Evolutionary conservation across 2,113 vertebrate genomes (phyloP).

Genomic region (Hepsetus odoe): DNA sequence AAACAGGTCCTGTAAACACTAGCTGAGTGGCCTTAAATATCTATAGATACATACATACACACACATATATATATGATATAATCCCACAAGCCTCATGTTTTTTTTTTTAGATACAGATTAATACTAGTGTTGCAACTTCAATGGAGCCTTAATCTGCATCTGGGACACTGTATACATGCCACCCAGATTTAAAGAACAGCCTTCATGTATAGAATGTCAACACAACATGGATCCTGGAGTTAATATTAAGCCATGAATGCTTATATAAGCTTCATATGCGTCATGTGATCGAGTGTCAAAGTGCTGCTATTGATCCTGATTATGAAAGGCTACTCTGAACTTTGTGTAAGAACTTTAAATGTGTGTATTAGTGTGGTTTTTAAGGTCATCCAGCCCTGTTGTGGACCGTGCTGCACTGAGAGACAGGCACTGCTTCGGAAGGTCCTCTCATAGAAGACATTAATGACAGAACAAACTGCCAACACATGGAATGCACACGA

Average conservation of each 20-base stretch:
- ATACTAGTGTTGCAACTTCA: no score
- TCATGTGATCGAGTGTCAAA: not conserved
- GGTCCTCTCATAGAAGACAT: constrained; percentile 3
- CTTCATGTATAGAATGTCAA: not conserved
- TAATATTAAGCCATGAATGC: not conserved
- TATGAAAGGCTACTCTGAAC: not conserved
- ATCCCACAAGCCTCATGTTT: no score
- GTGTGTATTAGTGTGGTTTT: constrained; percentile 8
- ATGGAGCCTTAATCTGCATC: no score
- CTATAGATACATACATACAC: not conserved
- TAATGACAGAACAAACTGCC: constrained; percentile 35
- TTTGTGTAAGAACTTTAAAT: not conserved
- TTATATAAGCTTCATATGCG: not conserved
- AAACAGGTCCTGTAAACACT: constrained; percentile 17
- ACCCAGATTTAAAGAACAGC: no score
- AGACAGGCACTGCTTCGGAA: constrained; percentile 19
- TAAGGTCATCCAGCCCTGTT: constrained; percentile 12
- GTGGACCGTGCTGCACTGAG: constrained; percentile 15
- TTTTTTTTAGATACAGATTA: no score
- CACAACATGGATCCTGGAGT: not conserved
- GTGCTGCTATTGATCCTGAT: not conserved
- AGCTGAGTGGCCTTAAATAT: not conserved
- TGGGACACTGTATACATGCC: no score
- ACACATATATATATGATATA: not conserved
- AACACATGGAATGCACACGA: constrained; percentile 57